Conservation (phyloP, 2,888 invertebrate species). For the Metopia argyrocephala region DNA sequence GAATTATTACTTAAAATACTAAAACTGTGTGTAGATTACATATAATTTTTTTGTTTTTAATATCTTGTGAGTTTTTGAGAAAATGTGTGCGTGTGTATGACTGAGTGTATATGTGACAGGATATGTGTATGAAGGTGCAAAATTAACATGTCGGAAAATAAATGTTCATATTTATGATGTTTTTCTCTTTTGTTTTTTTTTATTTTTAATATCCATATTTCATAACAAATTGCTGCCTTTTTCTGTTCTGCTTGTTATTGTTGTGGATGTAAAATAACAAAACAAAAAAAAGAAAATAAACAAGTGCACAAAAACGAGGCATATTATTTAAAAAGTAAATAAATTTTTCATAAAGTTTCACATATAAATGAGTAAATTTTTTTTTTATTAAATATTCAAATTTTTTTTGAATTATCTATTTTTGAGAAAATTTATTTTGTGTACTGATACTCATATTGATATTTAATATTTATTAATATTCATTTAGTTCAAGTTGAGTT, state of each 20-base stretch:
- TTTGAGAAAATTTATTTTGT: no score
- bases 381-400: no score
- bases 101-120: slow-evolving; percentile 1
- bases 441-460: no score
- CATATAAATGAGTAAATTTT: no score
- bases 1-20: slow-evolving; percentile 14
- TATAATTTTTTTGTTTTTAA: not conserved
- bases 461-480: no score
- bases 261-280: not conserved
- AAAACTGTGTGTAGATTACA: not conserved
- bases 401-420: no score
- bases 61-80: not conserved
- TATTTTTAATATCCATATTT: not conserved
- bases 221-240: slow-evolving; percentile 47
- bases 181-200: not conserved
- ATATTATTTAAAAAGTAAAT: not conserved
- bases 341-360: not conserved
- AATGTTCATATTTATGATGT: slow-evolving; percentile 39
- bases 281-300: not conserved
- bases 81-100: not conserved
- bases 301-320: not conserved
- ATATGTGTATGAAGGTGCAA: slow-evolving; percentile 38
- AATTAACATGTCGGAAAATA: slow-evolving; percentile 46
- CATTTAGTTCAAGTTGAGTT: no score
- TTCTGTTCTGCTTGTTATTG: not conserved